Evolutionary conservation across 2,113 vertebrate genomes (phyloP).

Genomic region (Ramphastos sulfuratus): DNA sequence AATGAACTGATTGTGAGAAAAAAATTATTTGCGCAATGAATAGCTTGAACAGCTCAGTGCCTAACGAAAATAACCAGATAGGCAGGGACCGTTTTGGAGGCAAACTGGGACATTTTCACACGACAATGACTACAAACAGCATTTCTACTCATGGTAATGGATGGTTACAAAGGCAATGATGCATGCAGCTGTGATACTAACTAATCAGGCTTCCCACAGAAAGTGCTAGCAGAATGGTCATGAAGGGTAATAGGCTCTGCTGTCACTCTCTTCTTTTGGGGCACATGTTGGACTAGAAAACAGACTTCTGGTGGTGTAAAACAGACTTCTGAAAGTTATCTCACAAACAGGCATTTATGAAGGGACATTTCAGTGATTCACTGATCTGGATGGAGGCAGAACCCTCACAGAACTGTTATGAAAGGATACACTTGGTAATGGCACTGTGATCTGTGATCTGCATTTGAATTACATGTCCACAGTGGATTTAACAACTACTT

Average conservation of each 20-base stretch:
- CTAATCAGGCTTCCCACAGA: neutral
- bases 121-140: neutral
- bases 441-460: neutral
- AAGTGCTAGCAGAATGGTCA: neutral
- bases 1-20: neutral
- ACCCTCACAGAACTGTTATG: neutral
- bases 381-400: neutral
- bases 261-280: neutral
- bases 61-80: neutral
- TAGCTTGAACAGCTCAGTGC: neutral
- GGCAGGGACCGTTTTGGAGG: neutral
- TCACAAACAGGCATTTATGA: neutral
- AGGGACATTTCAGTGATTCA: neutral
- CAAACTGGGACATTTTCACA: neutral
- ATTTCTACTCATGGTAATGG: neutral
- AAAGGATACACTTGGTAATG: neutral
- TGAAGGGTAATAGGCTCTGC: neutral
- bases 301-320: neutral
- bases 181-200: neutral
- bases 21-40: neutral
- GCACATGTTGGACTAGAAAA: neutral
- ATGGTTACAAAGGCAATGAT: neutral
- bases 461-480: neutral
- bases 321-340: neutral
- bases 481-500: constrained; percentile 15